Base-by-base conservation (phyloP, 2,888 invertebrate species). In the Neelides folsomi region DNA sequence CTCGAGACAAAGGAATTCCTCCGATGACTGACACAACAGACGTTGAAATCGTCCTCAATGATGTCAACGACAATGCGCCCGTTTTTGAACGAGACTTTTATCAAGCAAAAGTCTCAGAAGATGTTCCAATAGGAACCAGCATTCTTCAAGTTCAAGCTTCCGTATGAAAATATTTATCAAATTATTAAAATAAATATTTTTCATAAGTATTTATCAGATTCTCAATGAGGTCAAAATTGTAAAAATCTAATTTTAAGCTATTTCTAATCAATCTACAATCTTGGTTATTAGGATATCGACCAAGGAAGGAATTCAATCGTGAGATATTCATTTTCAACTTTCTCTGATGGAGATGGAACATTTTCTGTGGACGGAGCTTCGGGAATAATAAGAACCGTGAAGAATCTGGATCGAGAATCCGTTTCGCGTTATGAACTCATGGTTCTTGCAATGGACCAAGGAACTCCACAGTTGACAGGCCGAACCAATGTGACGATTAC, bases 331-430 rank as follows among this genome's bases (percentile, higher is more conserved):
- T 64, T 64, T 44, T 62, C 64, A 18, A 64, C 64, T 8, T 64
- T 64, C 42, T 62, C 62, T n/a, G 69, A 71, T 57, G 89, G 86
- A 37, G 87, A 89, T 65, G 89, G 87, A 0, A 86, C 92, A 0
- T 97, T 97, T 69, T 82, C 85, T 0, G 82, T 97, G 13, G 95
- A 97, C 70, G 80, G 87, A 0, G 85, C 87, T 0, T 89, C 89
- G 1, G 97, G 97, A 0, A 85, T 90, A 1, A 80, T 98, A 12
- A 74, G 93, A 51, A 93, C 92, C 0, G 85, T 87, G 55, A 55
- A 50, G 38, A 18, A 13, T 20, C 69, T 98, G 54, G 98, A 98
- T 69, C 75, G 97, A 34, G 98, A 98, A 71, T 86, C 84, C 0
- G 83, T 83, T 0, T 81, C 88, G 0, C 77, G 79, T 6, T 95